Conservation (phyloP, 1,140 invertebrate species). For the Radopholus similis region DNA sequence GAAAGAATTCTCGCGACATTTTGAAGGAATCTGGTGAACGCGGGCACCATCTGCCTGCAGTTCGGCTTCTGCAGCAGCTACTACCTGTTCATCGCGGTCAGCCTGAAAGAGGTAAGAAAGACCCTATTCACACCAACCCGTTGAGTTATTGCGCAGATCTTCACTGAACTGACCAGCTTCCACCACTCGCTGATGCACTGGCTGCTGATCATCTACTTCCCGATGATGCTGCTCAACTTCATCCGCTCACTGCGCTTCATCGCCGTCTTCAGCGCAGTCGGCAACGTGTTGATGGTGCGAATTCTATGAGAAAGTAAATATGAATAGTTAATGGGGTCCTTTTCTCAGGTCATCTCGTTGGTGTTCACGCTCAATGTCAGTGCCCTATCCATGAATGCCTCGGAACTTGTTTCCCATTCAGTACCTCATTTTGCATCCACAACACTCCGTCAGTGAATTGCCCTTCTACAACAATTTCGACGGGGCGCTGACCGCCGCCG, state of each 20-base stretch:
- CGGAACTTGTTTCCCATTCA: constrained; percentile 5
- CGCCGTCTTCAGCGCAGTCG: constrained; percentile 33
- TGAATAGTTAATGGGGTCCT: too few relatives aligned
- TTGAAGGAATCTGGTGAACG: constrained; percentile 26
- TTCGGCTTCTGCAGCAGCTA: constrained; percentile 54
- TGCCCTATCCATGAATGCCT: not conserved
- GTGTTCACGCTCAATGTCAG: constrained; percentile 49
- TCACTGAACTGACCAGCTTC: not conserved
- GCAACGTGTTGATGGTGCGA: constrained; percentile 50
- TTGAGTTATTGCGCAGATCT: not conserved
- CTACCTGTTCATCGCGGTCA: constrained; percentile 50
- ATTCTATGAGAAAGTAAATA: too few relatives aligned
- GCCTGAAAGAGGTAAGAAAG: constrained; percentile 42
- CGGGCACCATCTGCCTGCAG: constrained; percentile 36
- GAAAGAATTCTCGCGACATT: not conserved
- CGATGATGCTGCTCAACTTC: constrained; percentile 39
- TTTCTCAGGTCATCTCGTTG: too few relatives aligned
- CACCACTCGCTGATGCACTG: constrained; percentile 1
- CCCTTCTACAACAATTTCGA: constrained; percentile 46
- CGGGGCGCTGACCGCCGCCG: constrained; percentile 46
- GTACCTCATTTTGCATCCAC: constrained; percentile 35
- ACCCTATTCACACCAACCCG: too few relatives aligned
- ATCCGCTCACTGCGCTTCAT: constrained; percentile 30
- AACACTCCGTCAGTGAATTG: constrained; percentile 29
- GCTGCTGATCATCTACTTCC: constrained; percentile 30